These are phyloP conservation scores for Heliocidaris erythrogramma DNA, from an alignment of 35 echinoderm and acorn worm species.

Conservation along the genomic window DNA sequence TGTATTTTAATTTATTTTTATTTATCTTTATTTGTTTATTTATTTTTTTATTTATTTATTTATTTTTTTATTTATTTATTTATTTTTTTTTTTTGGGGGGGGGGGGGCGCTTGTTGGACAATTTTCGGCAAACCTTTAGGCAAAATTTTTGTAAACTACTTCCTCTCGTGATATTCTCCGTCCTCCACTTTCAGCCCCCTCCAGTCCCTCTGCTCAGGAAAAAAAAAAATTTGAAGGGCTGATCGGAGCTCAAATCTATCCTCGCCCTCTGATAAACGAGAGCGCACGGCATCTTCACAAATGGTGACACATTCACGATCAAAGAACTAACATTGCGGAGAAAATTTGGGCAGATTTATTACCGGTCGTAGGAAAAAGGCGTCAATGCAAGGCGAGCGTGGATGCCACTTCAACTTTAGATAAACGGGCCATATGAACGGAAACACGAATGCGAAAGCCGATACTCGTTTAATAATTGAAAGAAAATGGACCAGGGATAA, in stretches of 20 bases:
- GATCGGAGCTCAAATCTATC: not conserved
- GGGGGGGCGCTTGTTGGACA: too few relatives aligned
- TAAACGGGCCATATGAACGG: not conserved
- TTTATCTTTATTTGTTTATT: too few relatives aligned
- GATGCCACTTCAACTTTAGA: not conserved
- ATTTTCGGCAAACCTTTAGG: too few relatives aligned
- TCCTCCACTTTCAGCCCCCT: too few relatives aligned
- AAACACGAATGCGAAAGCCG: conserved; percentile 7
- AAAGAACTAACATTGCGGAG: not conserved
- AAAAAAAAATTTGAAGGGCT: not conserved
- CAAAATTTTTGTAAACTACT: too few relatives aligned
- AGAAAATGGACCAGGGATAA: not conserved
- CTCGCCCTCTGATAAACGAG: not conserved
- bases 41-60: too few relatives aligned
- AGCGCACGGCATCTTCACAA: not conserved
- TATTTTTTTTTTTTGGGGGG: too few relatives aligned
- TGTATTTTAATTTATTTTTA: too few relatives aligned
- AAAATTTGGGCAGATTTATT: not conserved
- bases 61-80: too few relatives aligned
- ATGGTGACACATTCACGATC: conserved; percentile 9
- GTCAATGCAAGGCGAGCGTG: not conserved
- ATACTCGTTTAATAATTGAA: conserved; percentile 19
- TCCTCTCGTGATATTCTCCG: too few relatives aligned
- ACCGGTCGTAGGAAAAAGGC: not conserved
- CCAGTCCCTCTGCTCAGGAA: not conserved